Evolutionary conservation across 2,797 vertebrate genomes (phyloP).

Genomic region (Philypnodon macrostomus): DNA sequence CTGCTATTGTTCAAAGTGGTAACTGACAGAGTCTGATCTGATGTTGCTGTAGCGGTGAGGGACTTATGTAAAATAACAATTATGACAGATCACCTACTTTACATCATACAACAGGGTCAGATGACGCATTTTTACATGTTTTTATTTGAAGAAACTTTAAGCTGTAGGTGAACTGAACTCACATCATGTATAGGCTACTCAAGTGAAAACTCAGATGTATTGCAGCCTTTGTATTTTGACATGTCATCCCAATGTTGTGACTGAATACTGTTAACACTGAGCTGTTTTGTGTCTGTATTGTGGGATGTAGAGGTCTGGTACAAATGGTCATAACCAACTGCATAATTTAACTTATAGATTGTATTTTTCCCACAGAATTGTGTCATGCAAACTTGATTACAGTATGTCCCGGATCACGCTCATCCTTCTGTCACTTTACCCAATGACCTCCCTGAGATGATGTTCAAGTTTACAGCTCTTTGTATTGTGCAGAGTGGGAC

Average conservation of each 20-base stretch:
- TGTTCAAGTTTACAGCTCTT: conserved; percentile 59
- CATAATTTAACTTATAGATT: neutral
- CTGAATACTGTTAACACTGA: conserved; percentile 19
- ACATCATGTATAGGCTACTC: neutral
- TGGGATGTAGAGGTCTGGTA: conserved; percentile 6
- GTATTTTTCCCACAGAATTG: conserved; percentile 14
- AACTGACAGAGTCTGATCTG: no score
- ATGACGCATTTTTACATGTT: no score
- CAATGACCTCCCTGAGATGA: conserved; percentile 19
- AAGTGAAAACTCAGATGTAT: conserved; percentile 7
- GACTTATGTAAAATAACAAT: conserved; percentile 19
- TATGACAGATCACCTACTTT: no score
- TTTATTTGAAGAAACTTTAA: no score
- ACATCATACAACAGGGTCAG: no score
- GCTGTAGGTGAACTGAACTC: conserved; percentile 32
- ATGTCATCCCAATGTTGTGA: conserved; percentile 21
- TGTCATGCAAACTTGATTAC: conserved; percentile 11
- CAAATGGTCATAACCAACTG: neutral
- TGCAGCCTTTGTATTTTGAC: conserved; percentile 11
- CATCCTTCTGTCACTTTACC: conserved; percentile 1
- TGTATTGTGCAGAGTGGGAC: conserved; percentile 36
- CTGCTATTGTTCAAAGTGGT: conserved; percentile 2
- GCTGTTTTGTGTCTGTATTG: conserved; percentile 29
- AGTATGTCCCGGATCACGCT: conserved; percentile 16
- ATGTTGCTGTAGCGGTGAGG: no score